Conservation (phyloP, 2,888 invertebrate genomes). For the Clostera curtula region DNA sequence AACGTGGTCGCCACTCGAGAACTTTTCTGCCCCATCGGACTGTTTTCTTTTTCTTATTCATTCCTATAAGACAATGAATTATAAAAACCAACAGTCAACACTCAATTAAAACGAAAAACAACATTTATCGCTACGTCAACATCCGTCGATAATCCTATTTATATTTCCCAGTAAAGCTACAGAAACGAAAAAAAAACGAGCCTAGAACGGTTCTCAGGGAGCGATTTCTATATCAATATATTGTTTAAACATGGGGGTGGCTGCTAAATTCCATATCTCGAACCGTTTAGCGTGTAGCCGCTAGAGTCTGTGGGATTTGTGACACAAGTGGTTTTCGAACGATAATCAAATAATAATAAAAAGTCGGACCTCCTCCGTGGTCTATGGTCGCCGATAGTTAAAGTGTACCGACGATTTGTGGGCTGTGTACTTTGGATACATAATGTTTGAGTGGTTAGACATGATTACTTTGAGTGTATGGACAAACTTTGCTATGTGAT, state of each 20-base stretch:
- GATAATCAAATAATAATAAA: slow-evolving; percentile 18
- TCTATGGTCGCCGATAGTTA: slow-evolving; percentile 2
- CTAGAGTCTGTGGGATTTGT: slow-evolving; percentile 26
- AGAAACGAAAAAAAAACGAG: slow-evolving; percentile 38
- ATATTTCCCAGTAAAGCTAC: slow-evolving; percentile 53
- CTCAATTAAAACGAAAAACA: background rate
- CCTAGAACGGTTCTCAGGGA: slow-evolving; percentile 45
- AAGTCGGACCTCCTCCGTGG: slow-evolving; percentile 29
- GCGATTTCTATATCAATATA: slow-evolving; percentile 48
- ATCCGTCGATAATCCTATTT: slow-evolving; percentile 53
- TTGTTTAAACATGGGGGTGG: slow-evolving; percentile 53
- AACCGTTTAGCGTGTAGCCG: slow-evolving; percentile 47
- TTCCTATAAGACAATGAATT: no score
- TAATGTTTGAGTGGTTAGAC: background rate
- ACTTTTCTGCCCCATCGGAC: no score
- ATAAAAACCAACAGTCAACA: background rate
- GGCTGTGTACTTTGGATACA: slow-evolving; percentile 1
- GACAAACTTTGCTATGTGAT: no score
- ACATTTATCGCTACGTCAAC: slow-evolving; percentile 22
- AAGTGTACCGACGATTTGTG: slow-evolving; percentile 4
- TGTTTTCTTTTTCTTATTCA: no score
- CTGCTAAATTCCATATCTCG: slow-evolving; percentile 70
- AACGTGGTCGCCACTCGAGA: no score
- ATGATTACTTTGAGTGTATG: no score
- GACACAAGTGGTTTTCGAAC: slow-evolving; percentile 35